These are phyloP conservation scores for Pachymerium ferrugineum DNA, from an alignment of 2,888 invertebrate genomes.

Conservation along the genomic window DNA sequence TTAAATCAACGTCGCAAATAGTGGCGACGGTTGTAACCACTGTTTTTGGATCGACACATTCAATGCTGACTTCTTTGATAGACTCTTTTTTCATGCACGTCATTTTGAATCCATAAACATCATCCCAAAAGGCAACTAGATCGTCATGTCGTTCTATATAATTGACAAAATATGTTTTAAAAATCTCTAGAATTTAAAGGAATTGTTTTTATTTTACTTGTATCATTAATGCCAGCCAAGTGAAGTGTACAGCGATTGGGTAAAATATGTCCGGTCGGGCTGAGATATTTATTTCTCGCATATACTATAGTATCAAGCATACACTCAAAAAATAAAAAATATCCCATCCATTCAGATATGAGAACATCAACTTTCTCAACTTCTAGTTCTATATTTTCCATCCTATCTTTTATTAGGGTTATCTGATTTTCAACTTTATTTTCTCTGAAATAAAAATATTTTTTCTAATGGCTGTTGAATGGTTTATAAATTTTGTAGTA, in stretches of 20 bases:
- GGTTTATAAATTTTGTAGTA: constrained; percentile 36
- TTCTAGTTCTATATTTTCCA: constrained; percentile 75
- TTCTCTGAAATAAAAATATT: constrained; percentile 53
- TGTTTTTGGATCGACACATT: constrained; percentile 59
- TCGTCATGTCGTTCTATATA: constrained; percentile 61
- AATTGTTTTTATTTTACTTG: constrained; percentile 49
- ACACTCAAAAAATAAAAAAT: constrained; percentile 90
- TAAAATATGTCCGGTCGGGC: constrained; percentile 67
- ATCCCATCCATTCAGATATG: constrained; percentile 99
- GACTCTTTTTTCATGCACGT: constrained; percentile 80
- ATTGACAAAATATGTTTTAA: constrained; percentile 10
- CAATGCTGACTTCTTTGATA: constrained; percentile 68
- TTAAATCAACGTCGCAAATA: constrained; percentile 64
- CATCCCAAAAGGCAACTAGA: constrained; percentile 78
- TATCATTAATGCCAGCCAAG: constrained; percentile 71
- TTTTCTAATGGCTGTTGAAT: background rate
- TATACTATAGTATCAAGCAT: constrained; percentile 92
- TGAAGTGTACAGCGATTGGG: constrained; percentile 80
- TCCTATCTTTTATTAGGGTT: constrained; percentile 71
- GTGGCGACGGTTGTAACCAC: constrained; percentile 62
- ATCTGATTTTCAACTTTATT: constrained; percentile 69
- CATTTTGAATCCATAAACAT: constrained; percentile 94
- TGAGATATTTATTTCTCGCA: constrained; percentile 75
- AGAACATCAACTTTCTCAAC: constrained; percentile 79
- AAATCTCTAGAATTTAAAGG: background rate